A percentile compares a stretch with the other conserved stretches of the same genome.
phyloP scores from a whole-genome alignment of 1,140 invertebrate species.

The Drosophila miranda region DNA sequence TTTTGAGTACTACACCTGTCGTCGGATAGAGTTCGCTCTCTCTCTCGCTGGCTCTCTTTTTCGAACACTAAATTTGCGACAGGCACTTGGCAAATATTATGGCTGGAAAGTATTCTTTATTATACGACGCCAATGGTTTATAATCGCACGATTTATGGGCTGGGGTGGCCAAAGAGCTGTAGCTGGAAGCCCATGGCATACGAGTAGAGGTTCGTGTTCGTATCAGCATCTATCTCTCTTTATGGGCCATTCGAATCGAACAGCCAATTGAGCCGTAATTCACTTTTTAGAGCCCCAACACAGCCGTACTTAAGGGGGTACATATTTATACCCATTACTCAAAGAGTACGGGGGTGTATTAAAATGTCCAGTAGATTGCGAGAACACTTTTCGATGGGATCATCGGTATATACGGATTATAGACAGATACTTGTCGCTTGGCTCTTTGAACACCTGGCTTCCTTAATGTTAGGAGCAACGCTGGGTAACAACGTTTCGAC shows the following conservation, averaged over 20 bases:
- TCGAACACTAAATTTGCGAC: conserved; percentile 45
- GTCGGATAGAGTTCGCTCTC: not conserved
- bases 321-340: too few species aligned
- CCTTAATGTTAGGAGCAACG: too few species aligned
- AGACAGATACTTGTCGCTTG: too few species aligned
- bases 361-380: too few species aligned
- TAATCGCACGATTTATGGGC: conserved; percentile 63
- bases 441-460: too few species aligned
- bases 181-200: too few species aligned
- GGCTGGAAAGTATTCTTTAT: conserved; percentile 29
- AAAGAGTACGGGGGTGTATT: not conserved
- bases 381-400: too few species aligned
- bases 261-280: conserved; percentile 44
- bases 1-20: not conserved
- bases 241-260: conserved; percentile 48
- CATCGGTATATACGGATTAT: too few species aligned
- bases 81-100: conserved; percentile 45
- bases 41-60: too few species aligned
- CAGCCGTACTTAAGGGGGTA: not conserved
- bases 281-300: conserved; percentile 26
- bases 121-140: conserved; percentile 24
- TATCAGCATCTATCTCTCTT: conserved; percentile 54
- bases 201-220: conserved; percentile 11
- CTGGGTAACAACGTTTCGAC: not conserved
- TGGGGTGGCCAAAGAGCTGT: conserved; percentile 19